Base-by-base conservation (phyloP, 2,888 invertebrate genomes). In the Synergus gifuensis region DNA sequence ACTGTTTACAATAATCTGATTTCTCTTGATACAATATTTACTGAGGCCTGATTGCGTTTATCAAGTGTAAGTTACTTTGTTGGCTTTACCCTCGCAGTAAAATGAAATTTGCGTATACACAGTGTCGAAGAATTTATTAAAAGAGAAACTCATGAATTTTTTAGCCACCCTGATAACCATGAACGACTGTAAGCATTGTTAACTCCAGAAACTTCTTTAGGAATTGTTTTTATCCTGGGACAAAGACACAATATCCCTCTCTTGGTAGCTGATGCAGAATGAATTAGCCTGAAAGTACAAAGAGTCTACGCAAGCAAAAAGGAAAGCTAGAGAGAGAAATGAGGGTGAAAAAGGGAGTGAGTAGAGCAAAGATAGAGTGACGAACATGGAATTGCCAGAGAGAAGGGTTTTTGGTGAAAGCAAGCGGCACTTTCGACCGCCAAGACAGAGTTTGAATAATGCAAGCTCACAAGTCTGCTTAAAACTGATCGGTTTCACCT, bases 381-480 rank as follows among this genome's bases (percentile, higher is more conserved):
- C 79, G 81, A 79, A 64, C 79, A 46, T 28, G 77, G 67, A 84
- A 84, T 85, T 83, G 79, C 82, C 64, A 54, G 63, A 78, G 42
- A 54, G 36, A 46, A 49, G 81, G 66, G 81, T 83, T 81, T 82
- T 77, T 78, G 83, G 78, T 80, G 42, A 67, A 76, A 77, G 81
- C 76, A 67, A 40, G 58, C 63, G 77, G 69, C 67, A 76, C 36
- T 82, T 82, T 83, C 78, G 78, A 79, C 83, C 82, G 82, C 83
- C 82, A 81, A 83, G 83, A 82, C 85, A 86, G 85, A 88, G 88
- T 89, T 89, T 91, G 90, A 91, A 91, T 91, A 90, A 91, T 91
- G 91, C 90, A 91, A 85, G 86, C 86, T 90, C 87, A 86, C 88
- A 88, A 88, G 87, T 85, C 90, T 89, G 90, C 91, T 91, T 91